Evolutionary conservation across 2,888 invertebrate species (phyloP).

Genomic region (Archaeoteleia sp.): DNA sequence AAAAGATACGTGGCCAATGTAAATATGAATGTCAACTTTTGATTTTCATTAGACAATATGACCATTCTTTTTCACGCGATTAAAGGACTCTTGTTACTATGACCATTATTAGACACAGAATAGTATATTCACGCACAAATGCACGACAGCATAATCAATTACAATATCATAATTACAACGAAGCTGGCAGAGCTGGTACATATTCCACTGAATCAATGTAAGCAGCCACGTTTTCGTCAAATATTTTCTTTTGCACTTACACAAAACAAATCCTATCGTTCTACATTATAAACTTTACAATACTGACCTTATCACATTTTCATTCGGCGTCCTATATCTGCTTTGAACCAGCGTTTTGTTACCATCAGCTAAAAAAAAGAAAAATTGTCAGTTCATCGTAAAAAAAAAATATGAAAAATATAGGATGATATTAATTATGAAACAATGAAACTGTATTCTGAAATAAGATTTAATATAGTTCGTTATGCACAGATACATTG

Average conservation of each 20-base stretch:
- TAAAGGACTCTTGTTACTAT: conserved; percentile 49
- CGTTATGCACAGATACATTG: too few species aligned
- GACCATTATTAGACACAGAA: conserved; percentile 55
- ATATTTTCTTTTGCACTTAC: conserved; percentile 40
- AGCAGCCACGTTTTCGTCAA: conserved; percentile 47
- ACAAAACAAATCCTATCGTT: conserved; percentile 41
- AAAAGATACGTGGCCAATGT: conserved; percentile 72
- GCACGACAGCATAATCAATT: conserved; percentile 49
- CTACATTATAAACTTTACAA: conserved; percentile 5
- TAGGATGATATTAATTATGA: too few species aligned
- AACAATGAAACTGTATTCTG: too few species aligned
- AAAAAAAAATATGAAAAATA: too few species aligned
- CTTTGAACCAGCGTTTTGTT: conserved; percentile 77
- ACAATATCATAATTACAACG: conserved; percentile 45
- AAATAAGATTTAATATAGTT: too few species aligned
- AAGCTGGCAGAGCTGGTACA: conserved; percentile 48
- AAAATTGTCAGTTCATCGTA: conserved; percentile 19
- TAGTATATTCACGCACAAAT: conserved; percentile 35
- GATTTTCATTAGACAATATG: conserved; percentile 17
- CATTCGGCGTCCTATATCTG: conserved; percentile 81
- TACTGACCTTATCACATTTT: conserved; percentile 82
- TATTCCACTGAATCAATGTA: conserved; percentile 39
- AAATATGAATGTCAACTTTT: conserved; percentile 53
- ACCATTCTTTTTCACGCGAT: conserved; percentile 16
- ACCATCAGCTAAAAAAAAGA: conserved; percentile 71